Percentiles rank a stretch among this genome's conserved stretches.
These are phyloP conservation scores for Montipora efflorescens DNA, from an alignment of 64 coral and sea anemone genomes.

Conservation along the genomic window DNA sequence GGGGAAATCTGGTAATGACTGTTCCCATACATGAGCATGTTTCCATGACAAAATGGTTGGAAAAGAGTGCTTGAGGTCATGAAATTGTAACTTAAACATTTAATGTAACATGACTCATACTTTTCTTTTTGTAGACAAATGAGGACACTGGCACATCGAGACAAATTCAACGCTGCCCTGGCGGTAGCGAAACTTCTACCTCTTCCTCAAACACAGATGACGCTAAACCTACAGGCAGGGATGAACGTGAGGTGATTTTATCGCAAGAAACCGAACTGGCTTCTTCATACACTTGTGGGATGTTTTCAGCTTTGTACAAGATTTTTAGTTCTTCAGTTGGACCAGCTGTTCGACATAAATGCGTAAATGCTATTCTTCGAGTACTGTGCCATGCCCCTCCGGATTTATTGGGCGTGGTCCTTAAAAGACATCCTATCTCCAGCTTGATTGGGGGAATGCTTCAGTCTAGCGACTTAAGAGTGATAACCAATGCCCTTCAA, in stretches of 20 bases:
- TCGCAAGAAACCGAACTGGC: slow-evolving; percentile 76
- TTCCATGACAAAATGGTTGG: no score
- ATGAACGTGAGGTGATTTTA: slow-evolving; percentile 85
- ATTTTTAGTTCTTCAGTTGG: slow-evolving; percentile 98
- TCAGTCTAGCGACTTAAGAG: slow-evolving; percentile 90
- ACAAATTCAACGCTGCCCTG: slow-evolving; percentile 87
- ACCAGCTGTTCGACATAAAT: slow-evolving; percentile 87
- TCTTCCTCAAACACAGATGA: slow-evolving; percentile 57
- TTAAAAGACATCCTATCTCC: slow-evolving; percentile 93
- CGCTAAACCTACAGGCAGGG: slow-evolving; percentile 64
- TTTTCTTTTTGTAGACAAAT: slow-evolving; percentile 74
- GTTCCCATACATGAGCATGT: no score
- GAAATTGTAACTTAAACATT: no score
- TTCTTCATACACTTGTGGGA: slow-evolving; percentile 77
- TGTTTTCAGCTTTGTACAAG: slow-evolving; percentile 94
- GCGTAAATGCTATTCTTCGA: slow-evolving; percentile 93
- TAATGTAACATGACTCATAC: no score
- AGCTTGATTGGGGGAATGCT: slow-evolving; percentile 97
- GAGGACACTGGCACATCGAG: slow-evolving; percentile 98
- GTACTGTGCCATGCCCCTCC: slow-evolving; percentile 94
- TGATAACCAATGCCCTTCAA: slow-evolving; percentile 95
- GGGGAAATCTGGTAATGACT: no score
- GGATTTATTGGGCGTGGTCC: slow-evolving; percentile 85
- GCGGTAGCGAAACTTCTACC: slow-evolving; percentile 70
- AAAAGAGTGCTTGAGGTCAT: no score